Conservation (phyloP, 2,888 invertebrate species). For the Apoderus coryli region DNA sequence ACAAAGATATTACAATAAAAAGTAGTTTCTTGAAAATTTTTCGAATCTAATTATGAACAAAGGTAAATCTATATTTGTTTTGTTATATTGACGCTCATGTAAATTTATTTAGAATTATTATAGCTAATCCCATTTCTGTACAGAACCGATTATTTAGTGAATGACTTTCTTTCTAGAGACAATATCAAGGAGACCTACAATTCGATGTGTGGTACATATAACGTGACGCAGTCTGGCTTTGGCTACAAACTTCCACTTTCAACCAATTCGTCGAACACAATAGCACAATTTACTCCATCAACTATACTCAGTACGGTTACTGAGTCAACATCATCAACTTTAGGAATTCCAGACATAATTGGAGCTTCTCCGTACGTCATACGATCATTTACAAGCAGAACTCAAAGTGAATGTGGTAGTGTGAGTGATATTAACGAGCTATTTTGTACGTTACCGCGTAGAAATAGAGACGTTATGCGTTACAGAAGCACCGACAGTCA, state of each 20-base stretch:
- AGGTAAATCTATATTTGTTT: no score
- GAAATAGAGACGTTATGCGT: constrained; percentile 27
- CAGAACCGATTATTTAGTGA: constrained; percentile 23
- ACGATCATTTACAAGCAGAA: constrained; percentile 16
- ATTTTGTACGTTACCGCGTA: constrained; percentile 52
- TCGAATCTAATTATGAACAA: no score
- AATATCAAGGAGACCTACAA: constrained; percentile 30
- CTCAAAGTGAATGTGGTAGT: constrained; percentile 31
- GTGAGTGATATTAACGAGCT: constrained; percentile 30
- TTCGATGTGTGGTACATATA: constrained; percentile 31
- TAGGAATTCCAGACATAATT: constrained; percentile 29
- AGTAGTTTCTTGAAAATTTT: no score
- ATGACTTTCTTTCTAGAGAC: constrained; percentile 32
- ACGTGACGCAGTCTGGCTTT: not conserved
- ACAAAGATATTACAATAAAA: no score
- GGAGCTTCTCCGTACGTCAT: constrained; percentile 25
- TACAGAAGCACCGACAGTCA: constrained; percentile 48
- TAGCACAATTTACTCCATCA: constrained; percentile 21
- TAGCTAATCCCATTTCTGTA: no score
- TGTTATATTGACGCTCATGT: no score
- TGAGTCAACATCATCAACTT: constrained; percentile 37
- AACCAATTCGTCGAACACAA: constrained; percentile 17
- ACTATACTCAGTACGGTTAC: not conserved
- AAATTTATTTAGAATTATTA: no score
- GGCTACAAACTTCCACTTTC: constrained; percentile 15